Percentiles rank a stretch among this genome's conserved stretches.
These are phyloP conservation scores for Hanleya hanleyi DNA, from an alignment of 2,888 invertebrate species.

Conservation along the genomic window DNA sequence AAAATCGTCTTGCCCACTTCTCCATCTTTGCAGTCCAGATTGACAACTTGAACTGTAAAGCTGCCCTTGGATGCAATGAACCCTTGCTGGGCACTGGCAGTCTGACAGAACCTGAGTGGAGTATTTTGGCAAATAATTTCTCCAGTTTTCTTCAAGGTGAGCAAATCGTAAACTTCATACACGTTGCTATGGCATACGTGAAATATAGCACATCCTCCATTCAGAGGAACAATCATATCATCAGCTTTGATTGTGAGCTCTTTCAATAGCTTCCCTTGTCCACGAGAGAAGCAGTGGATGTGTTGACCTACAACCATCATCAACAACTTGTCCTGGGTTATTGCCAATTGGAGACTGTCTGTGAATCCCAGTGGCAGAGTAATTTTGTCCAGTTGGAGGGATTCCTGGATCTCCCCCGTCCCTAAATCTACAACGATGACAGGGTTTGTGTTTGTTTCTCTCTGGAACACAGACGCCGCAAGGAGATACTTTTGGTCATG, in stretches of 20 bases:
- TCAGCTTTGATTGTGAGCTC: constrained; percentile 42
- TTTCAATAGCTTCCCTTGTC: constrained; percentile 40
- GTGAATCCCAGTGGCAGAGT: constrained; percentile 47
- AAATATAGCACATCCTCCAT: constrained; percentile 35
- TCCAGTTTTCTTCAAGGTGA: constrained; percentile 26
- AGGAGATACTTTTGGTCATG: constrained; percentile 37
- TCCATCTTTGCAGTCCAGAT: constrained; percentile 25
- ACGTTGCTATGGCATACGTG: constrained; percentile 41
- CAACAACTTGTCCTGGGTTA: constrained; percentile 38
- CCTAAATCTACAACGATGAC: constrained; percentile 45
- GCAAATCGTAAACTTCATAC: constrained; percentile 32
- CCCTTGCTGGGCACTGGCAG: constrained; percentile 10
- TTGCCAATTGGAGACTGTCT: constrained; percentile 43
- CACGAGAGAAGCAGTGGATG: constrained; percentile 39
- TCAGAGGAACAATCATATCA: constrained; percentile 31
- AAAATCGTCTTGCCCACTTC: constrained; percentile 31
- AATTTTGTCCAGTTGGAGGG: constrained; percentile 41
- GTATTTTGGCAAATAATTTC: constrained; percentile 26
- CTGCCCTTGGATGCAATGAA: constrained; percentile 34
- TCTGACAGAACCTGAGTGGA: constrained; percentile 24
- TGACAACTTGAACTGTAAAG: constrained; percentile 28
- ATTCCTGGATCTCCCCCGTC: constrained; percentile 38
- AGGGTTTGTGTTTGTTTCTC: constrained; percentile 37
- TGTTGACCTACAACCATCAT: constrained; percentile 35
- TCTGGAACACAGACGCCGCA: constrained; percentile 45